phyloP scores from a whole-genome alignment of 2,888 invertebrate genomes.

The Hyposoter didymator region DNA sequence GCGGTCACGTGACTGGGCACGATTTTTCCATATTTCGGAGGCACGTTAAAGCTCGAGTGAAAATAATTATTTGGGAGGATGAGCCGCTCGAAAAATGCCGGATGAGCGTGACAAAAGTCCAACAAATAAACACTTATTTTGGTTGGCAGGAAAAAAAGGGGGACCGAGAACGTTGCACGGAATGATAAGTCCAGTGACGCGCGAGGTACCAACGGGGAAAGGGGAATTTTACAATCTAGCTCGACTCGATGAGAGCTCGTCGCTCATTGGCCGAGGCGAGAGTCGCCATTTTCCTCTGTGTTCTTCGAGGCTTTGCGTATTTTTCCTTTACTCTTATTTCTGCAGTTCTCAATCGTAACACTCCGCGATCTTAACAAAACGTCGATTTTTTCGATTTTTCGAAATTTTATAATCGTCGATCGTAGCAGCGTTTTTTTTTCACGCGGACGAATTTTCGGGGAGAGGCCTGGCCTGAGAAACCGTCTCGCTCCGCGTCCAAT shows the following conservation, averaged over 20 bases:
- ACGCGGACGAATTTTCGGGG: constrained; percentile 27
- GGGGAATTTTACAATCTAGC: constrained; percentile 88
- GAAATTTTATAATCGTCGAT: constrained; percentile 1
- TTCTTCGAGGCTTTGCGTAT: constrained; percentile 13
- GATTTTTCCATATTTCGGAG: constrained; percentile 81
- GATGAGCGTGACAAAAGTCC: constrained; percentile 15
- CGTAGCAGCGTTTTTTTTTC: constrained; percentile 3
- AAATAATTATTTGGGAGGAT: not conserved
- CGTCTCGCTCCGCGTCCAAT: constrained; percentile 77
- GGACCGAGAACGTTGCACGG: constrained; percentile 55
- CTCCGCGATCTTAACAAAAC: constrained; percentile 7
- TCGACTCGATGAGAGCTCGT: constrained; percentile 86
- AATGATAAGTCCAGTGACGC: constrained; percentile 45
- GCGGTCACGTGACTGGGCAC: constrained; percentile 86
- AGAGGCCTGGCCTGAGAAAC: constrained; percentile 57
- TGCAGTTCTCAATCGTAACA: not conserved
- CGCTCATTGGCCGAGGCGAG: constrained; percentile 88
- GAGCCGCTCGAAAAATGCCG: constrained; percentile 7
- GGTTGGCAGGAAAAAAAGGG: constrained; percentile 40
- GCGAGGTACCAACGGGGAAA: constrained; percentile 61
- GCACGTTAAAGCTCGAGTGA: not conserved
- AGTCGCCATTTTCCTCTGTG: constrained; percentile 88
- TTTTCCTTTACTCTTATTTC: not conserved
- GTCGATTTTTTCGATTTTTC: not conserved
- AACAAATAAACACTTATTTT: constrained; percentile 38